A percentile compares a stretch with the other conserved stretches of the same genome.
phyloP scores from a whole-genome alignment of 2,888 invertebrate genomes.

The Himalopsyche anomala region DNA sequence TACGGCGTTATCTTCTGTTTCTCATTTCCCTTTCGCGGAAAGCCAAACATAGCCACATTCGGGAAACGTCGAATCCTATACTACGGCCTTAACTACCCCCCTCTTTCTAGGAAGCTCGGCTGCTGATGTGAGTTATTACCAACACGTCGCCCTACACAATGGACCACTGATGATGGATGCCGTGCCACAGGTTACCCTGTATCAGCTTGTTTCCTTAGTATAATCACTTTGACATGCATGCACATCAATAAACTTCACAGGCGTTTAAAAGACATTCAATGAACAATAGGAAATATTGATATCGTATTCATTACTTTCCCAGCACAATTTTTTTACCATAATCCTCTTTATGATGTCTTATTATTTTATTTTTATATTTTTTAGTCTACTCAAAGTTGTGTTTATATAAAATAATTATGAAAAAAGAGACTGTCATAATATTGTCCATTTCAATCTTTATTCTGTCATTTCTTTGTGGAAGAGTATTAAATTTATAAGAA shows the following conservation, averaged over 20 bases:
- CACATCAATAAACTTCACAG: slow-evolving; percentile 1
- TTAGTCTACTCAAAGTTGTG: too few relatives aligned
- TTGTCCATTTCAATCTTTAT: too few relatives aligned
- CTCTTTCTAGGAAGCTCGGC: slow-evolving; percentile 31
- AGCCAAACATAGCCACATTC: background rate
- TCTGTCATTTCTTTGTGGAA: too few relatives aligned
- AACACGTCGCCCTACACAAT: slow-evolving; percentile 53
- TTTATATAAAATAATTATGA: too few relatives aligned
- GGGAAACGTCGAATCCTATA: slow-evolving; percentile 27
- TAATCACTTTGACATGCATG: slow-evolving; percentile 53
- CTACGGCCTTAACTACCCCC: slow-evolving; percentile 32
- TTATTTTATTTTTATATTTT: too few relatives aligned
- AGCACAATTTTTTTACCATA: too few relatives aligned
- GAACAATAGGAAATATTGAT: too few relatives aligned
- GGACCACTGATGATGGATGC: slow-evolving; percentile 60
- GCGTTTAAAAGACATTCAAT: background rate
- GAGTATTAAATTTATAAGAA: too few relatives aligned
- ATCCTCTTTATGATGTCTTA: too few relatives aligned
- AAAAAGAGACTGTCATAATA: too few relatives aligned
- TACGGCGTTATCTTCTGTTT: background rate
- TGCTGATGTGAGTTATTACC: slow-evolving; percentile 58
- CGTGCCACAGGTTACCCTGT: slow-evolving; percentile 50
- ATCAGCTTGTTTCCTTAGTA: slow-evolving; percentile 54
- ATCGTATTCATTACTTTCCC: too few relatives aligned
- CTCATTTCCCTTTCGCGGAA: slow-evolving; percentile 32